A percentile compares a stretch with the other conserved stretches of the same genome.
These are phyloP conservation scores for Noctua janthina DNA, from an alignment of 2,888 invertebrate genomes.

Conservation along the genomic window DNA sequence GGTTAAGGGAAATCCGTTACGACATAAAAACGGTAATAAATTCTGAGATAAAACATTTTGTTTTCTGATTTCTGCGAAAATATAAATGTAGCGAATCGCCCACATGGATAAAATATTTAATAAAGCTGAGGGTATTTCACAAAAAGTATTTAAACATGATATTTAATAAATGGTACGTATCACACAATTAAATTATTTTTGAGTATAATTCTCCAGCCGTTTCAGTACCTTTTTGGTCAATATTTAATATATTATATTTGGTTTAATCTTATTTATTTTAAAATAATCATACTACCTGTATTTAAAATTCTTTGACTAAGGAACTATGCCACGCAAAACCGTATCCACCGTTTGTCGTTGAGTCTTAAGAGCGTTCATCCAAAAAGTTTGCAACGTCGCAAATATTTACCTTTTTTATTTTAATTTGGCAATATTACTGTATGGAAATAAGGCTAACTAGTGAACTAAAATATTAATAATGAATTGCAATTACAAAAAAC, in stretches of 20 bases:
- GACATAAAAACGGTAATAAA: slow-evolving; percentile 21
- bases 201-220: background rate
- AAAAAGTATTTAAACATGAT: background rate
- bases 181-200: background rate
- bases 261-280: background rate
- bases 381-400: too few species aligned
- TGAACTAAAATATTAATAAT: too few species aligned
- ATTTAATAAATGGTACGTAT: background rate
- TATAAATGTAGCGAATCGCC: background rate
- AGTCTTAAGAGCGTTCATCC: background rate
- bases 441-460: too few species aligned
- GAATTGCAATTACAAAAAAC: too few species aligned
- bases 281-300: background rate
- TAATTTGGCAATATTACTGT: too few species aligned
- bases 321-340: background rate
- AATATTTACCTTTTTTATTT: too few species aligned
- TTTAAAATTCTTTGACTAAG: background rate
- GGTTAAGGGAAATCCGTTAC: slow-evolving; percentile 8
- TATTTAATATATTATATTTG: too few species aligned
- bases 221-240: background rate
- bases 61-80: slow-evolving; percentile 14
- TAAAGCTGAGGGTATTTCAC: background rate
- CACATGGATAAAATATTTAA: background rate
- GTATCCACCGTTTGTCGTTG: background rate
- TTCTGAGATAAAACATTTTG: background rate